These are phyloP conservation scores for Anthoscopus minutus DNA, from an alignment of 2,113 vertebrate genomes.

Conservation along the genomic window DNA sequence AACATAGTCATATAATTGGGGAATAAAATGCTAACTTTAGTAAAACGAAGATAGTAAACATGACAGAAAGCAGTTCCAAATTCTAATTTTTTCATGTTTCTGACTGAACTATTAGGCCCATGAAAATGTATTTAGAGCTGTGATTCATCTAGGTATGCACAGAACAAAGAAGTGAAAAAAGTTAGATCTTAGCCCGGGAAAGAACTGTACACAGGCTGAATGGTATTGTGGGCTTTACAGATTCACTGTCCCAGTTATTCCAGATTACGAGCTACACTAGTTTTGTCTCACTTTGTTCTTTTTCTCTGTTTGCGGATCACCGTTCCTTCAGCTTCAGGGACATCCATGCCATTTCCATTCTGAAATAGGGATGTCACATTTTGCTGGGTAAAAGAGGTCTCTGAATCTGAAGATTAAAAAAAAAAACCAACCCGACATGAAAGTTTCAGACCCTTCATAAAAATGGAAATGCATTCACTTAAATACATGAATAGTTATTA, in stretches of 20 bases:
- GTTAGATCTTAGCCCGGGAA: not conserved
- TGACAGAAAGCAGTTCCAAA: not conserved
- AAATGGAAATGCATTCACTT: not conserved
- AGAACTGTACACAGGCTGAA: not conserved
- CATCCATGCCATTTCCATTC: constrained; percentile 77
- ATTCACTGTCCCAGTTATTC: not conserved
- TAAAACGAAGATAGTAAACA: not conserved
- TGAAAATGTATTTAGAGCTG: not conserved
- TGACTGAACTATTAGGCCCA: not conserved
- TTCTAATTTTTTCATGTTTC: not conserved
- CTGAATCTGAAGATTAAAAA: constrained; percentile 66
- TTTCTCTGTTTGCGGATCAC: constrained; percentile 77
- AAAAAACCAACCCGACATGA: not conserved
- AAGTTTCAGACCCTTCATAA: not conserved
- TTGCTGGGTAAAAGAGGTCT: constrained; percentile 71
- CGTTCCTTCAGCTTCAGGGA: constrained; percentile 75
- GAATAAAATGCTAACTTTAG: not conserved
- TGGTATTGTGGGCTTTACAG: not conserved
- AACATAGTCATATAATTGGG: not conserved
- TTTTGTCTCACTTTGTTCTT: constrained; percentile 80
- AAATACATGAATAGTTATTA: not conserved
- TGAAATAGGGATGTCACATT: constrained; percentile 70
- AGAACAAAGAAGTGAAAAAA: not conserved
- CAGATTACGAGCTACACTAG: not conserved
- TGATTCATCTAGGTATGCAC: not conserved